Evolutionary conservation across 2,888 invertebrate genomes (phyloP), one percentile per base, ranked within the genome.

Genomic region (Oegoconia quadripuncta): DNA sequence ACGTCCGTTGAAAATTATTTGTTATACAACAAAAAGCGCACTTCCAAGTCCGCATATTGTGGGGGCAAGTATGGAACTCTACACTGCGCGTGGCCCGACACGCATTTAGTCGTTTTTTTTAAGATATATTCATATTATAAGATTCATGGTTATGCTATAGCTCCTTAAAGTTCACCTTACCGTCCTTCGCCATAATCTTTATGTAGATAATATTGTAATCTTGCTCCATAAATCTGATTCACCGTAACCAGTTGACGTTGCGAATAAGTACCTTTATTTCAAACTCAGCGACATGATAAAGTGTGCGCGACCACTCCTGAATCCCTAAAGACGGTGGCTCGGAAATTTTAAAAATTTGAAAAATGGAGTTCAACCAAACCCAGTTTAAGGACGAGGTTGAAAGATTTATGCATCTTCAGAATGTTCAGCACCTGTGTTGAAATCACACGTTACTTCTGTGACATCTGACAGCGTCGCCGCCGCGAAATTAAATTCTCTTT

Each of bases 281-380:
- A 32, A 22, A 23, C 34, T 34, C 25, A 13, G 11, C n/a, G 18
- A 23, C 15, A 37, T 31, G 42, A 42, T 42, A 37, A 42, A 37
- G 20, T 20, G 34, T 7, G 34, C 37, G 25, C 22, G 37, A 29
- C 28, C 15, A 11, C 6, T 30, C 22, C 12, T 12, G 23, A 16
- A 34, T 34, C 34, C 34, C 26, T 4, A 18, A 15, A 26, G 36
- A 26, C 17, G n/a, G 9, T 17, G 29, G n/a, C 20, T 28, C 15
- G 31, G 14, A 31, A 37, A 32, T 20, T 32, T 35, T 42, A 23
- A 38, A 35, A 42, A 32, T 29, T 30, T 27, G 27, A 29, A 29
- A 29, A 18, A 29, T 36, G 36, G 22, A 36, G 22, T 36, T 11
- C 8, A 9, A 13, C 26, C 41, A 36, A 37, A 17, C 18, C n/a